Conservation (phyloP, 1,140 invertebrate species). For the Hylaeus volcanicus region DNA sequence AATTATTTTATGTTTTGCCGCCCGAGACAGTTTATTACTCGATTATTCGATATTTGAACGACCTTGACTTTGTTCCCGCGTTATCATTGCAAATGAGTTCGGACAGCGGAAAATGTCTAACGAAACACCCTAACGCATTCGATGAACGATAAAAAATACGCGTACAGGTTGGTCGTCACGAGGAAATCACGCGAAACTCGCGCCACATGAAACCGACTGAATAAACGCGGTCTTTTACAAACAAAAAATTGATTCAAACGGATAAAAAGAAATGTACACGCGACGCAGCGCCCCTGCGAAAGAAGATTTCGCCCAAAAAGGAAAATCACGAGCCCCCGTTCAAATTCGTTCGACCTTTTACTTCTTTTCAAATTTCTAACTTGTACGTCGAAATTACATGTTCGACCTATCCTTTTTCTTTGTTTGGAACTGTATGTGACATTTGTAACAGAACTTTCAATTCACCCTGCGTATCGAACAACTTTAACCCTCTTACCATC, state of each 20-base stretch:
- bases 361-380: too few relatives aligned
- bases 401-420: too few relatives aligned
- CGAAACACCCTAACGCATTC: background rate
- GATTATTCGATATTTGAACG: background rate
- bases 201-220: background rate
- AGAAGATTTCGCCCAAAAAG: too few relatives aligned
- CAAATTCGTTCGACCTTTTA: constrained; percentile 12
- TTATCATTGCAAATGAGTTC: constrained; percentile 33
- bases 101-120: background rate
- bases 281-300: too few relatives aligned
- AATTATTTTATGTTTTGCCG: too few relatives aligned
- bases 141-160: constrained; percentile 30
- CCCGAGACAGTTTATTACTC: background rate
- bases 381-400: too few relatives aligned
- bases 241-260: background rate
- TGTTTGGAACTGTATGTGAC: too few relatives aligned
- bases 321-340: background rate
- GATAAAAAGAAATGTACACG: background rate
- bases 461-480: too few relatives aligned
- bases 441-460: too few relatives aligned
- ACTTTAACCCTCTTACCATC: too few relatives aligned
- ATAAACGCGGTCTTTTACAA: background rate
- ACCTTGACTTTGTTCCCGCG: constrained; percentile 29
- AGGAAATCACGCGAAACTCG: constrained; percentile 19
- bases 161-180: background rate